Conservation (phyloP, 2,113 vertebrate species). For the Addax nasomaculatus region DNA sequence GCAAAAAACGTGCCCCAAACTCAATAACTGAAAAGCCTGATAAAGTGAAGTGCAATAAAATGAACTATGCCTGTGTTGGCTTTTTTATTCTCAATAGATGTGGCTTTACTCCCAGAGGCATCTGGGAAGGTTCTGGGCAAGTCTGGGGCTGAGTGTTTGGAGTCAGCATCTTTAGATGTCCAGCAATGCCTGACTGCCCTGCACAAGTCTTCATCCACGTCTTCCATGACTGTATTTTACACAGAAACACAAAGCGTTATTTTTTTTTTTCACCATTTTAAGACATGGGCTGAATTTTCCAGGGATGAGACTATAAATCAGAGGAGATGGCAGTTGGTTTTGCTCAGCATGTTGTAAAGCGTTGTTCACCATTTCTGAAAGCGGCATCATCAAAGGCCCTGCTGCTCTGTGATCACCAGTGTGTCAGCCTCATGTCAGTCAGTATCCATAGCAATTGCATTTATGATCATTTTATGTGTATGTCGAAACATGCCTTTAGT, state of each 20-base stretch:
- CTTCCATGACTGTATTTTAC: background rate
- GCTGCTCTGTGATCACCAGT: background rate
- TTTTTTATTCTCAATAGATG: background rate
- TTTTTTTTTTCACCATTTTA: background rate
- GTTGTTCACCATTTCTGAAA: background rate
- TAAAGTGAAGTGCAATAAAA: background rate
- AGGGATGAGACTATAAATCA: background rate
- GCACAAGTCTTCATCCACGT: accelerated
- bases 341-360: background rate
- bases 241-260: background rate
- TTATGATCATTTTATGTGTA: background rate
- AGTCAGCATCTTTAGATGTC: background rate
- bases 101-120: background rate
- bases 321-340: background rate
- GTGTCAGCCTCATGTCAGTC: background rate
- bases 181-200: too few species aligned
- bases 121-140: background rate
- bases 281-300: background rate
- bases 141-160: accelerated
- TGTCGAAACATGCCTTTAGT: background rate
- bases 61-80: background rate
- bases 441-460: background rate
- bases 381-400: background rate
- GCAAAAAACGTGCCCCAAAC: background rate
- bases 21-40: background rate